phyloP scores from a whole-genome alignment of 2,797 vertebrate genomes.

The Pelodytes ibericus region DNA sequence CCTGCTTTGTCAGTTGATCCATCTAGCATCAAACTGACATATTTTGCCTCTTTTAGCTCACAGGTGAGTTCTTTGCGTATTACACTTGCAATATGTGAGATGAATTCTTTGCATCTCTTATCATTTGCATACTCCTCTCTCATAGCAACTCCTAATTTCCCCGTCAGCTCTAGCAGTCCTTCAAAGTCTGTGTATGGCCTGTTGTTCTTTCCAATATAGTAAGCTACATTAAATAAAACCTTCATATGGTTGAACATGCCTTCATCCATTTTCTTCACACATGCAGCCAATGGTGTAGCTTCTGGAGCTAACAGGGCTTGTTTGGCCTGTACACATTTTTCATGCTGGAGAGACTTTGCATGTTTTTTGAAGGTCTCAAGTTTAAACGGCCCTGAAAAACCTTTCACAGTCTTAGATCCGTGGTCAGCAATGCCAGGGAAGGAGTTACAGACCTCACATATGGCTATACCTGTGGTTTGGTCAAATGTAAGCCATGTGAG shows the following conservation, averaged over 20 bases:
- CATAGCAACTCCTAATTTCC: not conserved
- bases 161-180: not conserved
- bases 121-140: slow-evolving; percentile 10
- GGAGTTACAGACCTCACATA: not conserved
- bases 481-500: not conserved
- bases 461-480: not conserved
- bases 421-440: slow-evolving; percentile 19
- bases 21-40: slow-evolving; percentile 5
- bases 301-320: not conserved
- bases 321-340: not conserved
- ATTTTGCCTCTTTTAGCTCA: not conserved
- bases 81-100: slow-evolving; percentile 8
- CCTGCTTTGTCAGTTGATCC: not conserved
- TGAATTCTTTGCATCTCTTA: not conserved
- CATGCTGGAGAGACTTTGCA: not conserved
- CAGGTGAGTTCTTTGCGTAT: slow-evolving; percentile 3
- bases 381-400: not conserved
- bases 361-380: not conserved
- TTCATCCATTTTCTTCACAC: not conserved
- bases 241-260: not conserved
- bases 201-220: slow-evolving; percentile 1
- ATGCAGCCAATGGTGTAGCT: slow-evolving; percentile 1
- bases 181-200: slow-evolving; percentile 2
- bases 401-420: not conserved
- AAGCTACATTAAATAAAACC: not conserved